Base-by-base conservation (phyloP, 2,888 invertebrate genomes). In the Autographa gamma region DNA sequence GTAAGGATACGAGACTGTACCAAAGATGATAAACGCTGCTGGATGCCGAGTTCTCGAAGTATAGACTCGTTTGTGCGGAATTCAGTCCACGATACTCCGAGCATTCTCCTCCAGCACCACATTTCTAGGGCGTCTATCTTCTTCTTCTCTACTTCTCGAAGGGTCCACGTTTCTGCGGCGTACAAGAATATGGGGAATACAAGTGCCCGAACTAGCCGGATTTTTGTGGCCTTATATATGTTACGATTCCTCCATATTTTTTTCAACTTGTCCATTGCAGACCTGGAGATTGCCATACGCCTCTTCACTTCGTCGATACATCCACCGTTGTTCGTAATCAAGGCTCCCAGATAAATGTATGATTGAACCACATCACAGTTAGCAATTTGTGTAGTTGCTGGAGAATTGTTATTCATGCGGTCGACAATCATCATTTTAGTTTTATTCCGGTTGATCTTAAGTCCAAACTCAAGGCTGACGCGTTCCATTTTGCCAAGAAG, bases 371-470 rank as follows among this genome's bases (percentile, higher is more conserved):
- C 48, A 4, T 48, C 48, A n/a, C 48, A 52, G 8, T 52, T 52
- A 4, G 48, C 48, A 7, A 52, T n/a, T 18, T 16, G 3, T n/a
- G 5, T n/a, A n/a, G 16, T 5, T n/a, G 16, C 48, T 5, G n/a
- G 48, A n/a, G 48, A 52, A 13, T 52, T 52, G 2, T 52, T 52
- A 7, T 52, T 52, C 3, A 8, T 16, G 16, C 60, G 9, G 25
- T 64, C 60, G 0, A 64, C 32, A 2, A 69, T 41, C 68, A 63
- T 56, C 0, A 68, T 16, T 18, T 77, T 78, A 0, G 75, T 77
- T 52, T 77, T 78, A 13, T 6, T 41, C 16, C 60, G 56, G 52
- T 77, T 75, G 0, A 80, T 73, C 3, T 43, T 43, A 0, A 78
- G 69, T 2, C 76, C 73, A 16, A 76, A 32, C 8, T 69, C 66